phyloP scores from a whole-genome alignment of 2,113 vertebrate species.

The Suncus etruscus region DNA sequence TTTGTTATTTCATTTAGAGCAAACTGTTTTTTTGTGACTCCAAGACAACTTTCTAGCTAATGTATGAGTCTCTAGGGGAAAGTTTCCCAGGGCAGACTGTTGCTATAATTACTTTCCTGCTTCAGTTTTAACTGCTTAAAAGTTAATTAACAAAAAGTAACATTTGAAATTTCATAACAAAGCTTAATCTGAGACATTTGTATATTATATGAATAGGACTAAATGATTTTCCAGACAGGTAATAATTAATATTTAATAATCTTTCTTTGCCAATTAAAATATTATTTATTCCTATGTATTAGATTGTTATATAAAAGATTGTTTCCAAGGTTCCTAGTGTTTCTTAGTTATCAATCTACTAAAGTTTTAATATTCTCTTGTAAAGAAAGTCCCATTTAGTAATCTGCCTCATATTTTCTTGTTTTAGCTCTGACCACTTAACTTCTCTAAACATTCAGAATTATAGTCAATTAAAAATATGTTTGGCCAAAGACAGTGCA shows the following conservation, averaged over 20 bases:
- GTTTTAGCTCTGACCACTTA: conserved; percentile 13
- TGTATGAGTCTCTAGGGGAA: not conserved
- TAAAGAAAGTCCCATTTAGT: not conserved
- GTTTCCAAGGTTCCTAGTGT: not conserved
- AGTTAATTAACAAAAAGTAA: not conserved
- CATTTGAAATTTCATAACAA: not conserved
- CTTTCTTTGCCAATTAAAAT: conserved; percentile 15
- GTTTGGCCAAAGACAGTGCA: too few relatives aligned
- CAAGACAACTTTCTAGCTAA: not conserved
- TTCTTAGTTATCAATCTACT: not conserved
- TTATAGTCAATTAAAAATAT: not conserved
- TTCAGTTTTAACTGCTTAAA: not conserved
- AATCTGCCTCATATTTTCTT: not conserved
- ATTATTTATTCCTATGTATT: not conserved
- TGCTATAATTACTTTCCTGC: not conserved
- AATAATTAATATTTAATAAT: not conserved
- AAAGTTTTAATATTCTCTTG: not conserved
- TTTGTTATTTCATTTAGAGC: not conserved
- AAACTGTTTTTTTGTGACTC: conserved; percentile 21
- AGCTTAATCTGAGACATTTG: not conserved
- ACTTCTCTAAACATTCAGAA: conserved; percentile 18
- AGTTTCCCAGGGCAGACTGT: not conserved
- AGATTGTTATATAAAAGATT: not conserved
- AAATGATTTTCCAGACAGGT: not conserved
- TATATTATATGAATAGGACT: not conserved